Conservation (phyloP, 2,888 invertebrate species). For the Cyaniris semiargus region DNA sequence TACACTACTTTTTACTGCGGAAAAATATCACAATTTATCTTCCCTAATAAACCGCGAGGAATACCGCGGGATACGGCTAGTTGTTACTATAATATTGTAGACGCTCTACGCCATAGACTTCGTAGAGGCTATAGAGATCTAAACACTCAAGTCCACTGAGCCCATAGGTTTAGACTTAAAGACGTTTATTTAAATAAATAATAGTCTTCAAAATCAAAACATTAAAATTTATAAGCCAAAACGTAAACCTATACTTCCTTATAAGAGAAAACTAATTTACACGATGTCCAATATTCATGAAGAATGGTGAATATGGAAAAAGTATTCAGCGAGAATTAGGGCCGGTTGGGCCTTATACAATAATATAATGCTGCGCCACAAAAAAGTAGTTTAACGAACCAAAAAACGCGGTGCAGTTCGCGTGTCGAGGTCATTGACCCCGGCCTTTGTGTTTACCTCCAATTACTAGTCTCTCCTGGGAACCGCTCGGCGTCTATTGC, state of each 20-base stretch:
- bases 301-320: not conserved
- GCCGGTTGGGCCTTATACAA: not conserved
- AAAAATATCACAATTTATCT: too few species aligned
- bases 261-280: not conserved
- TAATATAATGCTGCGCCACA: not conserved
- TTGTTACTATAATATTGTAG: too few species aligned
- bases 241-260: not conserved
- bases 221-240: too few species aligned
- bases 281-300: not conserved
- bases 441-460: conserved; percentile 6
- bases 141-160: too few species aligned
- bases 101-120: too few species aligned
- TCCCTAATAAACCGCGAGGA: too few species aligned
- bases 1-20: too few species aligned
- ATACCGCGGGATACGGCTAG: too few species aligned
- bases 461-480: conserved; percentile 6
- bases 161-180: too few species aligned
- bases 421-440: not conserved
- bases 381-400: conserved; percentile 16
- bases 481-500: not conserved
- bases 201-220: too few species aligned
- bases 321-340: not conserved
- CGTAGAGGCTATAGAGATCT: too few species aligned
- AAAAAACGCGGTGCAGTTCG: conserved; percentile 10
- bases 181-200: too few species aligned